Conservation (phyloP, 2,888 invertebrate species). For the Allacma fusca region DNA sequence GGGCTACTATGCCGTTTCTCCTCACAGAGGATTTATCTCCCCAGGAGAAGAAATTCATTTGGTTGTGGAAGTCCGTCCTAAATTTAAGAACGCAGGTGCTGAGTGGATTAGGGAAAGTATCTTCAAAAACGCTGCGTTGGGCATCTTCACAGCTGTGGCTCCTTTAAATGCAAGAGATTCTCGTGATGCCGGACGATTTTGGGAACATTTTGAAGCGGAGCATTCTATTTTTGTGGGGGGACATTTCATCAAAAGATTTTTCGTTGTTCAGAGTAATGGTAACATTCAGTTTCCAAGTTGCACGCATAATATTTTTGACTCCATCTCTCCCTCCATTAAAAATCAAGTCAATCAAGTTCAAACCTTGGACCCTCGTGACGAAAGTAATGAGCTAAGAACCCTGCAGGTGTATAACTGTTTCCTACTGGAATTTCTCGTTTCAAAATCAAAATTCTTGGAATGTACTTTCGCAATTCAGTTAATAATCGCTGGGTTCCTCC, state of each 20-base stretch:
- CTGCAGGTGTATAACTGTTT: neutral
- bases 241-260: constrained; percentile 16
- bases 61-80: neutral
- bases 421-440: neutral
- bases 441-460: neutral
- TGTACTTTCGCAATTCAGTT: neutral
- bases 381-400: neutral
- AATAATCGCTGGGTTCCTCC: neutral
- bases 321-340: constrained; percentile 4
- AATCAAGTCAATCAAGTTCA: neutral
- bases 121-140: constrained; percentile 16
- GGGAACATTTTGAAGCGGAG: constrained; percentile 17
- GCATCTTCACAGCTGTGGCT: constrained; percentile 2
- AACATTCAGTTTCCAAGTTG: constrained; percentile 13
- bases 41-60: constrained; percentile 19
- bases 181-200: neutral
- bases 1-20: neutral
- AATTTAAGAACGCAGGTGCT: neutral
- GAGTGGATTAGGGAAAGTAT: neutral
- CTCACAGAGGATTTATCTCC: constrained; percentile 9
- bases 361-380: neutral
- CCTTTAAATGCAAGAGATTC: neutral
- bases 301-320: constrained; percentile 11
- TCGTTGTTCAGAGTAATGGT: constrained; percentile 25
- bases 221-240: neutral